Evolutionary conservation across 2,797 vertebrate genomes (phyloP), one percentile per base, ranked within the genome.

Genomic region (Emys orbicularis): DNA sequence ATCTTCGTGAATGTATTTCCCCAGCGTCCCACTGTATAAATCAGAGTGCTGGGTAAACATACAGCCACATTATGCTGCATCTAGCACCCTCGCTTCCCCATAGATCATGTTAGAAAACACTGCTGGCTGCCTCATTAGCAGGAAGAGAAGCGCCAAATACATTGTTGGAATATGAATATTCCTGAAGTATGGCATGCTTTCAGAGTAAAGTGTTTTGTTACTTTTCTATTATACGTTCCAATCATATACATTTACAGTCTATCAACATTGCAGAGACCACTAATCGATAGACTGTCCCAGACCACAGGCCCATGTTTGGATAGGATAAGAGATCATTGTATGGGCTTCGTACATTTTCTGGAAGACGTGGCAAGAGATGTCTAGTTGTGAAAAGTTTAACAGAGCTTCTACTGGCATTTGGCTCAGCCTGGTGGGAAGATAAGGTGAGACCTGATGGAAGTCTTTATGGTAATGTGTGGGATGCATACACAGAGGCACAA

Each of bases 1-100:
- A 52, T 31, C 89, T 95, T 94, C 90, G 96, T 21, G 95, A 96
- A 94, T 94, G 90, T 83, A 97, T 97, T 88, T 90, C 82, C 85
- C 77, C 37, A 92, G 83, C 93, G 93, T 93, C 92, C 56, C 49
- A 27, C 95, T 27, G 54, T 56, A 93, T 93, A 96, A 95, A 97
- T 95, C 95, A 97, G 92, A 88, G 84, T 85, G 79, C 4, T 0
- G 89, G 90, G 37, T 93, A 95, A 93, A 50, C 0, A 16, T 72
- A 12, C 44, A 95, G 91, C 68, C 25, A 53, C 0, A 5, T 34
- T 68, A 79, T 86, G 90, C 85, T 90, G 92, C 97, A 87, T 47
- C 87, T 74, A 94, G 80, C 53, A 95, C 79, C 10, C 72, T 88
- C 87, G 53, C 82, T 80, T 86, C 88, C 93, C 92, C 0, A 1